Evolutionary conservation across 2,113 vertebrate species (phyloP), one percentile per base, ranked within the genome.

Genomic region (Crypturellus undulatus): DNA sequence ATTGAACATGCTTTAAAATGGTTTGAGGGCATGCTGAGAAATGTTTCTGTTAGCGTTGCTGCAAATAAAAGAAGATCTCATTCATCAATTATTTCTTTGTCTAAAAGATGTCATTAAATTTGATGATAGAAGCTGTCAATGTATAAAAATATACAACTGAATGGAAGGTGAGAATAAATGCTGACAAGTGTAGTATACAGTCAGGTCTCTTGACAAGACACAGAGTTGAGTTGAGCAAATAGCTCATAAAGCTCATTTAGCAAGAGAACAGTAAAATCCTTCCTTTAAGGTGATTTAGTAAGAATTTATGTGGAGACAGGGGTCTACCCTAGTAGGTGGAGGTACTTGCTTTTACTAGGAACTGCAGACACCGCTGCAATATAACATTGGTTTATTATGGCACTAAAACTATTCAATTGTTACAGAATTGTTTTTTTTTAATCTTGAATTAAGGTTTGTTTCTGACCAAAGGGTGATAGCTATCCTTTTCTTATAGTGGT

Each of bases 81-180:
- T 87, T 80, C 93, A 89, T 83, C 89, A 96, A 64, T 93, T 89
- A 78, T 76, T 93, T 93, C 88, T 96, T 95, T 97, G 95, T 95
- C 92, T 93, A 38, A 90, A 96, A 91, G 54, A 79, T 56, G 81
- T 92, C 75, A 96, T 97, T 96, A 95, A 83, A 84, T 96, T 45
- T 94, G 96, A 80, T 92, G 97, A 97, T 85, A 91, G 95, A 95
- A 97, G 51, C 96, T 96, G 96, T 97, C 96, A 76, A 51, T 93
- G 83, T 92, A 73, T 93, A 89, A 93, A 97, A 96, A 92, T 87
- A 92, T 42, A 87, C 62, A 81, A 47, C 67, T 85, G 91, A 97
- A 93, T 77, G 79, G 92, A 92, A 97, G 14, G 59, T 94, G 94
- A 93, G 95, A 96, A 78, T 79, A 95, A 93, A 96, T 2, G 64